phyloP scores from a whole-genome alignment of 2,113 vertebrate genomes.

The Aramus guarauna region DNA sequence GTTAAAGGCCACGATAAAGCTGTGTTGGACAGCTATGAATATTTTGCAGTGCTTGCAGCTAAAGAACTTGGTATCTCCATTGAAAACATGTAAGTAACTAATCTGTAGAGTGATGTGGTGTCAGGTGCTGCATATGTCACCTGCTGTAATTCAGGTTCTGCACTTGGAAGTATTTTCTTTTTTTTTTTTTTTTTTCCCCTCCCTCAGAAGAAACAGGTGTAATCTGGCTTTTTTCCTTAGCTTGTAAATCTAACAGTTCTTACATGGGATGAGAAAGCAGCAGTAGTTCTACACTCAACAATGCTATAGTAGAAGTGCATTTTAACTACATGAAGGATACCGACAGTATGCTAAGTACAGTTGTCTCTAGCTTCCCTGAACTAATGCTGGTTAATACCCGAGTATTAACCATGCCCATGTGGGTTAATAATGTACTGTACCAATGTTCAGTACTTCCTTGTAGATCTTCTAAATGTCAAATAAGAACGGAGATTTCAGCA shows the following conservation, averaged over 20 bases:
- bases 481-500: not conserved
- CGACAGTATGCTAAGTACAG: not conserved
- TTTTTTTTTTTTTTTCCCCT: not conserved
- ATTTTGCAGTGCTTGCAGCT: slow-evolving; percentile 88
- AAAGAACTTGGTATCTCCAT: slow-evolving; percentile 87
- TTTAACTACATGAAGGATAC: not conserved
- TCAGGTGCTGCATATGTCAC: not conserved
- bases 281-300: not conserved
- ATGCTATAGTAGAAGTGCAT: not conserved
- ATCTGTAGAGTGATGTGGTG: not conserved
- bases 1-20: slow-evolving; percentile 90
- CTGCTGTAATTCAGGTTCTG: not conserved
- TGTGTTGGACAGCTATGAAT: slow-evolving; percentile 94
- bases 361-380: not conserved
- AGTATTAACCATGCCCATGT: not conserved
- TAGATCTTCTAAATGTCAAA: not conserved
- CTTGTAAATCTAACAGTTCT: not conserved
- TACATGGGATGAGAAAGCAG: not conserved
- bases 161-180: not conserved
- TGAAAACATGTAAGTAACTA: slow-evolving; percentile 84
- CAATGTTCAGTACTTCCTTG: not conserved
- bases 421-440: not conserved
- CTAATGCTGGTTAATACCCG: not conserved
- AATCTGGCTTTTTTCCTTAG: not conserved
- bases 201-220: not conserved